A percentile compares a stretch with the other conserved stretches of the same genome.
Conservation (phyloP, 2,888 invertebrate genomes). For the Cyclophora punctaria region DNA sequence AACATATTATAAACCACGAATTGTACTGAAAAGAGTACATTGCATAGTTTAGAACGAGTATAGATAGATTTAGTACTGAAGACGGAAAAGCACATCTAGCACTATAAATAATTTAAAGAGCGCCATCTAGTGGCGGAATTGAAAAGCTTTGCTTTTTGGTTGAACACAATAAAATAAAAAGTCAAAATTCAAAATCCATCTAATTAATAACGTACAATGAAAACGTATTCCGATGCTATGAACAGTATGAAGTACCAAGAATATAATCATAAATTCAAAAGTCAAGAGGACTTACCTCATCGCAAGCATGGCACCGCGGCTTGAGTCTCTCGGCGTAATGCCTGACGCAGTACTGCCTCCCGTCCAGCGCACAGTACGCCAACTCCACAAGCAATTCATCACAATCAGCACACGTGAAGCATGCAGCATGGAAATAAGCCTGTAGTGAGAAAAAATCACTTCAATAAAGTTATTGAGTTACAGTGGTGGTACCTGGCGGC, state of each 20-base stretch:
- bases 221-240: neutral
- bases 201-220: neutral
- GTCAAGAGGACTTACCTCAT: slow-evolving; percentile 86
- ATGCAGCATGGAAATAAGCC: slow-evolving; percentile 92
- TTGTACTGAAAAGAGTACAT: no score
- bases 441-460: slow-evolving; percentile 20
- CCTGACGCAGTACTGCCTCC: slow-evolving; percentile 91
- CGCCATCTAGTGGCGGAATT: no score
- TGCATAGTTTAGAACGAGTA: no score
- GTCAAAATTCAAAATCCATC: no score
- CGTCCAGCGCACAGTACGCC: slow-evolving; percentile 94
- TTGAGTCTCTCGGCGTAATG: slow-evolving; percentile 98
- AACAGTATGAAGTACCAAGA: neutral
- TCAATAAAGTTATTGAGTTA: neutral
- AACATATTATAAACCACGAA: no score
- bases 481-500: slow-evolving; percentile 27
- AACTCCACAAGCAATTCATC: slow-evolving; percentile 96
- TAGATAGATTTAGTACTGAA: no score
- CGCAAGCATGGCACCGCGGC: slow-evolving; percentile 96
- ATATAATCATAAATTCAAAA: neutral
- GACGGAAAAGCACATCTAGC: no score
- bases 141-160: no score
- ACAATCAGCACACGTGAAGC: slow-evolving; percentile 93
- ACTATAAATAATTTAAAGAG: no score
- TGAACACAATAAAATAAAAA: no score